Conservation (phyloP, 30 jellyfish, hydroid and myxozoan species). For the Aurelia sp. region DNA sequence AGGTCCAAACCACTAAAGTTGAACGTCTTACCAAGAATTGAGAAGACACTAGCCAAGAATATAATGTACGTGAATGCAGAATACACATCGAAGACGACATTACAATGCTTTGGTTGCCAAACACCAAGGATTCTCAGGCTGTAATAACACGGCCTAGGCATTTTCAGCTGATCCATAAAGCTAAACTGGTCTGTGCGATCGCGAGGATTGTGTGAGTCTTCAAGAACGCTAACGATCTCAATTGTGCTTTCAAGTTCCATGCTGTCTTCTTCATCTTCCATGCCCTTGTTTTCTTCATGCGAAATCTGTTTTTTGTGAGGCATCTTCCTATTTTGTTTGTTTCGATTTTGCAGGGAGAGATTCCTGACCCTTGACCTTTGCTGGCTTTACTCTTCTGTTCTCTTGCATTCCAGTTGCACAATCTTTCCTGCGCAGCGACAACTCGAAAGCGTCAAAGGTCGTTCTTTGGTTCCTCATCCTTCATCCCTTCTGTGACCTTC, state of each 20-base stretch:
- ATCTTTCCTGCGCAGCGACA: too few relatives aligned
- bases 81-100: conserved; percentile 37
- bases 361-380: too few relatives aligned
- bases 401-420: too few relatives aligned
- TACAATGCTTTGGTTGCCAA: conserved; percentile 78
- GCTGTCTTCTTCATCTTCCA: background rate
- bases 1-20: too few relatives aligned
- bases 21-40: conserved; percentile 31
- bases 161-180: conserved; percentile 20
- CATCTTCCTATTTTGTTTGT: background rate
- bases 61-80: conserved; percentile 7
- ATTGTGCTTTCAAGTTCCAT: background rate
- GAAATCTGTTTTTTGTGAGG: background rate
- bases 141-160: conserved; percentile 84
- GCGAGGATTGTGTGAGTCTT: background rate
- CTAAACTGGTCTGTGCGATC: conserved; percentile 1
- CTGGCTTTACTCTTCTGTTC: too few relatives aligned
- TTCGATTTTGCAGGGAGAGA: background rate
- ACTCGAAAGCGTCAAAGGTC: too few relatives aligned
- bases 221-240: background rate
- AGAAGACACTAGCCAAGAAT: conserved; percentile 21
- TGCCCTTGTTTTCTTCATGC: background rate
- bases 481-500: too few relatives aligned
- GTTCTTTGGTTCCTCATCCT: too few relatives aligned
- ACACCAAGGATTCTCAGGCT: conserved; percentile 68